Evolutionary conservation across 2,888 invertebrate genomes (phyloP), one percentile per base, ranked within the genome.

Genomic region (Apamea sordens): DNA sequence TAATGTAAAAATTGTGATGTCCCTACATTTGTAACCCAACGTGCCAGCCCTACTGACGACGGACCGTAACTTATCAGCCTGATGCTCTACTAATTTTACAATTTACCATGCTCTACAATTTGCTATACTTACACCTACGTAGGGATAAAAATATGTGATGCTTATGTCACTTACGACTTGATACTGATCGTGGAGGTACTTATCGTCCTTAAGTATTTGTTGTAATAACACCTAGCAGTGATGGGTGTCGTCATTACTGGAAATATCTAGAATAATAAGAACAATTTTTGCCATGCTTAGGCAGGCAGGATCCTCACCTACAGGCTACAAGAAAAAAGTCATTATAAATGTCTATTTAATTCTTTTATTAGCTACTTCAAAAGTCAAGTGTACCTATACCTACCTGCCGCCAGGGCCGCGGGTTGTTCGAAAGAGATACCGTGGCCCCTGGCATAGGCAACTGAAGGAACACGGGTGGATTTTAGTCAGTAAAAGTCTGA

Each of bases 41-140:
- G 44, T 28, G 87, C 7, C 74, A 86, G 15, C 85, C 85, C 85
- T 85, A 44, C 65, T 80, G 77, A 75, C 61, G 28, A 76, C 73
- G 44, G 67, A 79, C 73, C 80, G 76, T 83, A 89, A 83, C 85
- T 84, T 83, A 89, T 86, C 85, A 85, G 77, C 71, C 75, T 80
- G 83, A 83, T 86, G 86, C 83, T 86, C 77, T 88, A 83, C 86
- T 88, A 81, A 91, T 90, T 82, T 80, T 81, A 84, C 89, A 91
- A 90, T 90, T 90, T 90, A 67, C 80, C 84, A 84, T 86, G 87
- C 83, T 72, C 82, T 73, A 88, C 85, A 80, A 89, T 87, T 77
- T 83, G 75, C 73, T 77, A 76, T 83, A 73, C 84, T 89, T 85
- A 89, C 86, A 75, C 89, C 89, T 82, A 89, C 88, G 69, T 36